phyloP scores from a whole-genome alignment of 2,113 vertebrate genomes.

The Dromaius novaehollandiae region DNA sequence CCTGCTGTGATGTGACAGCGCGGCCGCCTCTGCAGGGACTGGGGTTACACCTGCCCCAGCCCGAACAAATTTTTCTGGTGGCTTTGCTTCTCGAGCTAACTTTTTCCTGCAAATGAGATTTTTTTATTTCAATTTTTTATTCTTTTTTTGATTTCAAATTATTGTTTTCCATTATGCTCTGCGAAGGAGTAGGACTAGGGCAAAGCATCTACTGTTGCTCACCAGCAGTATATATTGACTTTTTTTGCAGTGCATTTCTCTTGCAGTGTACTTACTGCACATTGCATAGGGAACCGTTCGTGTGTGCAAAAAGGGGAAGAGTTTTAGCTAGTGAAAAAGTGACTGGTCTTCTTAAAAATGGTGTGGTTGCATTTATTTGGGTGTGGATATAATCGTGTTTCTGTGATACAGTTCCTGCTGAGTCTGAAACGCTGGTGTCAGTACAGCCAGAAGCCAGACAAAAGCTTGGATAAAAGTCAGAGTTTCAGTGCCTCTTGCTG shows the following conservation, averaged over 20 bases:
- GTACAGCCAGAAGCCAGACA: constrained; percentile 52
- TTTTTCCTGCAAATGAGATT: not conserved
- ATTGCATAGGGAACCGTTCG: no score
- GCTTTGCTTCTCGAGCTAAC: not conserved
- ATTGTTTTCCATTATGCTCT: not conserved
- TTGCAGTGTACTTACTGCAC: not conserved
- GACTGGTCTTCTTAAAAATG: not conserved
- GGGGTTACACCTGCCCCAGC: not conserved
- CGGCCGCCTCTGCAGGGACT: not conserved
- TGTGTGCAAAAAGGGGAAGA: not conserved
- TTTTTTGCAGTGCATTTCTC: not conserved
- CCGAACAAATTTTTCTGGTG: not conserved
- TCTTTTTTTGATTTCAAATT: not conserved
- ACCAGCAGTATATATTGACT: not conserved
- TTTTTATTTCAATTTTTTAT: not conserved
- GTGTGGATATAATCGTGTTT: constrained; percentile 31
- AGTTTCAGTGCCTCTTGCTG: constrained; percentile 23
- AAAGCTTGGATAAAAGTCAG: constrained; percentile 58
- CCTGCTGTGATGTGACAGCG: not conserved
- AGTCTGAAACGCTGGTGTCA: constrained; percentile 55
- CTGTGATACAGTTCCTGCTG: constrained; percentile 39
- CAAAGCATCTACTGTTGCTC: not conserved
- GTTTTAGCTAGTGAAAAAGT: not conserved
- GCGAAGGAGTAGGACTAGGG: not conserved
- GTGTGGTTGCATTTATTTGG: not conserved